Base-by-base conservation (phyloP, 1,140 invertebrate genomes). In the Probaryconus sp. region DNA sequence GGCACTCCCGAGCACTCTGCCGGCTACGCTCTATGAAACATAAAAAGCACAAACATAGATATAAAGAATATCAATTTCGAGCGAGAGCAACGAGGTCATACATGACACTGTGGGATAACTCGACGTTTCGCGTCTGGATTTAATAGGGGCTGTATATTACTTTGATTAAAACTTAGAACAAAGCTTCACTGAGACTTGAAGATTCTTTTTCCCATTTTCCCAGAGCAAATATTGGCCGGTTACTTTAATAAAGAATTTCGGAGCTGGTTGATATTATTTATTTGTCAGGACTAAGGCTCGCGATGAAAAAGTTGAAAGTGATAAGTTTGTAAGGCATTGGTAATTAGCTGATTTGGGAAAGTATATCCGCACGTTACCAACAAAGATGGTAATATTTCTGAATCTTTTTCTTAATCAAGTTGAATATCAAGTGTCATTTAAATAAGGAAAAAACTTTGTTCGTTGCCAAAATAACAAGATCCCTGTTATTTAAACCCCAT, bases 1-100 rank as follows among this genome's bases (percentile, higher is more conserved):
- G 92, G 86, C 97, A 99, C 90, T 99, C 97, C 78, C 97, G 90
- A 65, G 97, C 97, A 89, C 96, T 98, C 89, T 99, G 97, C 71
- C 97, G 91, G 87, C 97, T 98, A 45, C 97, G 91, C 88, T 99
- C 97, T 96, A 84, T 56, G 89, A 90, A 81, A 82, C 65, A 70
- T 60, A 79, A 79, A 69, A 30, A 64, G 17, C 31, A 60, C 28
- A 70, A 63, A 74, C 51, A 56, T 48, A 61, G 48, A 67, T 58
- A 50, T 56, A 63, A 72, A 72, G 63, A 69, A 69, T 69, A 69
- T 77, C 37, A 58, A 76, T 63, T 64, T 68, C 11, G 31, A 2
- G 10, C 10, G 9, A n/a, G 7, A 37, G 18, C 60, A 30, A 61
- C 47, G 24, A 40, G 30, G 42, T 38, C 47, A 45, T 50, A 43